Conservation (phyloP, 2,797 vertebrate genomes). For the Enteromius thamalakanensis region DNA sequence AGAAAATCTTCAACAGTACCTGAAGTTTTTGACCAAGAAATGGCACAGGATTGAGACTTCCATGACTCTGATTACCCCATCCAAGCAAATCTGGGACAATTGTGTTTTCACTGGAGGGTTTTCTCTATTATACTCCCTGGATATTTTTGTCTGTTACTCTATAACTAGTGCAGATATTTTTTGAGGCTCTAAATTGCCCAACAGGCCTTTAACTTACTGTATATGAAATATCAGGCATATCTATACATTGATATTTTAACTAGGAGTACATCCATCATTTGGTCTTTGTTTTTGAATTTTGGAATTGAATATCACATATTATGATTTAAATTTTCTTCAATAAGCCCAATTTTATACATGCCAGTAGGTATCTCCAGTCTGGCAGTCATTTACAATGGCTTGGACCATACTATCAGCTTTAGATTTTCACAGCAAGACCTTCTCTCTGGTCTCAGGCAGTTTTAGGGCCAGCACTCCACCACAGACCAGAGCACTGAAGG, state of each 20-base stretch:
- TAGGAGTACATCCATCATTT: constrained; percentile 7
- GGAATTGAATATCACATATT: neutral
- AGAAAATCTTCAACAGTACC: constrained; percentile 30
- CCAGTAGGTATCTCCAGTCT: neutral
- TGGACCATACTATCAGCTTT: neutral
- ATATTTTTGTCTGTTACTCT: neutral
- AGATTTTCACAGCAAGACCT: constrained; percentile 86
- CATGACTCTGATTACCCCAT: constrained; percentile 8
- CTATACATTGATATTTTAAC: neutral
- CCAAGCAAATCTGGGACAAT: constrained; percentile 12
- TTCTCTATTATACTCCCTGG: neutral
- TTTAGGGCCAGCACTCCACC: constrained; percentile 90
- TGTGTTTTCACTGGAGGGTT: neutral
- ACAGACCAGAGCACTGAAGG: constrained; percentile 86
- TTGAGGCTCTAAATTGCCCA: constrained; percentile 6
- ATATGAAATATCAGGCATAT: constrained; percentile 2
- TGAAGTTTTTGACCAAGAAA: constrained; percentile 45
- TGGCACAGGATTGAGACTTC: constrained; percentile 43
- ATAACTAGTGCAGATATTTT: constrained; percentile 5
- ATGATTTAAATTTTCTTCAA: neutral
- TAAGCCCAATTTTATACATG: constrained; percentile 13
- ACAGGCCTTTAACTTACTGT: neutral
- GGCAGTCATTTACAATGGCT: neutral
- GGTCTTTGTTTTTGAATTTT: neutral
- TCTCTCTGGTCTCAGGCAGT: constrained; percentile 93